Percentiles rank a stretch among this genome's conserved stretches.
Evolutionary conservation across 2,113 vertebrate species (phyloP).

Genomic region (Cisticola juncidis): DNA sequence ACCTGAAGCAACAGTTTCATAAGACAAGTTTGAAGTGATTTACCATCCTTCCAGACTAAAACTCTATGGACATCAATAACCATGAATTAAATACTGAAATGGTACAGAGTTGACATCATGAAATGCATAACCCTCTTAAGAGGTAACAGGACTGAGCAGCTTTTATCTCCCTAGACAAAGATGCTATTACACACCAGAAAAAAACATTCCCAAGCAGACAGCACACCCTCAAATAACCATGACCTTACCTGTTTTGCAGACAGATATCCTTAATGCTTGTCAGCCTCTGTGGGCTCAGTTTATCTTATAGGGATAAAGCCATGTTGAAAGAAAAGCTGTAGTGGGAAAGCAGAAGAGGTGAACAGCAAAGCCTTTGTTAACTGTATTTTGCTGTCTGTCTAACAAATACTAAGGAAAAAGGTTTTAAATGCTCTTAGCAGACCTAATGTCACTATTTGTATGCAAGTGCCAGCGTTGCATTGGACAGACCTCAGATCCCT

Average conservation of each 20-base stretch:
- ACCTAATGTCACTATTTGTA: not conserved
- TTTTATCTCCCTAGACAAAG: not conserved
- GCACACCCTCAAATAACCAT: not conserved
- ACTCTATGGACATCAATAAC: fast-evolving
- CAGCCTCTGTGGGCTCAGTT: not conserved
- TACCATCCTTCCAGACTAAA: not conserved
- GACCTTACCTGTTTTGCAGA: not conserved
- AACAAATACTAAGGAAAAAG: not conserved
- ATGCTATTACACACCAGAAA: not conserved
- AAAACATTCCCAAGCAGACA: not conserved
- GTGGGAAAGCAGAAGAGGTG: not conserved
- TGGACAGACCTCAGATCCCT: not conserved
- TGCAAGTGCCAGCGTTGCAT: not conserved
- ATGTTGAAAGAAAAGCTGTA: not conserved
- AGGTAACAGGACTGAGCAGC: not conserved
- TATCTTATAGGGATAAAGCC: not conserved
- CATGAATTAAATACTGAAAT: not conserved
- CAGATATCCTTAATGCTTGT: not conserved
- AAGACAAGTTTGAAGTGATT: not conserved
- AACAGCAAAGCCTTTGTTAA: not conserved
- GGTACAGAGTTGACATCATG: not conserved
- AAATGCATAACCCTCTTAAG: not conserved
- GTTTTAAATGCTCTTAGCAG: not conserved
- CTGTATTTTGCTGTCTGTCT: not conserved
- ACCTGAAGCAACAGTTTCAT: not conserved